These are phyloP conservation scores for Etheostoma spectabile DNA, from an alignment of 2,113 vertebrate genomes.

Conservation along the genomic window DNA sequence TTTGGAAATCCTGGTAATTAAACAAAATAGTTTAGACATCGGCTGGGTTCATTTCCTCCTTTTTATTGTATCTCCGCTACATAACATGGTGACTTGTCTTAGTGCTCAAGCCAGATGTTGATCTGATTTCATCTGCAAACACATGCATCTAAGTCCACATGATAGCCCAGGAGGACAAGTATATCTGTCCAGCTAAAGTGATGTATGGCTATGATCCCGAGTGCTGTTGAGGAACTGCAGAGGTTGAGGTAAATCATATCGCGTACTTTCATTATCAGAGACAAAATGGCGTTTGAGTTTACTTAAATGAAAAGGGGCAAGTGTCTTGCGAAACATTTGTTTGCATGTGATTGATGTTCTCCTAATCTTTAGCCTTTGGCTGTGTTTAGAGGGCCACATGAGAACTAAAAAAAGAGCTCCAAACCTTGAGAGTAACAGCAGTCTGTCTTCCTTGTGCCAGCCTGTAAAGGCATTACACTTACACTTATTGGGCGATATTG, in stretches of 20 bases:
- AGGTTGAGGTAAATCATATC: constrained; percentile 36
- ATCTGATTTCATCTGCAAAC: constrained; percentile 67
- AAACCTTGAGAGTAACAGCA: constrained; percentile 13
- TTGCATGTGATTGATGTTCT: background rate
- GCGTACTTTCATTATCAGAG: background rate
- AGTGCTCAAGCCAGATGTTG: constrained; percentile 10
- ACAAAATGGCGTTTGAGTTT: constrained; percentile 8
- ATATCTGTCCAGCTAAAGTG: constrained; percentile 63
- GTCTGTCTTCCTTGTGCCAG: constrained; percentile 40
- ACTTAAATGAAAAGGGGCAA: background rate
- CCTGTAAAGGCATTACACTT: constrained; percentile 45
- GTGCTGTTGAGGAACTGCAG: constrained; percentile 66
- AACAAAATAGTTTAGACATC: constrained; percentile 10
- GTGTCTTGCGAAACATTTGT: background rate
- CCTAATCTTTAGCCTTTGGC: constrained; percentile 28
- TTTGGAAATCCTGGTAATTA: constrained; percentile 14
- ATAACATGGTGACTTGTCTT: constrained; percentile 27
- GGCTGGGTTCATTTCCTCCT: background rate
- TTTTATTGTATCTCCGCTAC: constrained; percentile 21
- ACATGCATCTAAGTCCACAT: constrained; percentile 47
- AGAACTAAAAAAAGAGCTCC: constrained; percentile 14
- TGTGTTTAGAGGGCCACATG: constrained; percentile 33
- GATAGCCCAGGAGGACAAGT: constrained; percentile 65
- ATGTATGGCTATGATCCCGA: constrained; percentile 69
- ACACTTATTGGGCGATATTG: constrained; percentile 63